Evolutionary conservation across 2,888 invertebrate species (phyloP), one percentile per base, ranked within the genome.

Genomic region (Caenorhabditis auriculariae): DNA sequence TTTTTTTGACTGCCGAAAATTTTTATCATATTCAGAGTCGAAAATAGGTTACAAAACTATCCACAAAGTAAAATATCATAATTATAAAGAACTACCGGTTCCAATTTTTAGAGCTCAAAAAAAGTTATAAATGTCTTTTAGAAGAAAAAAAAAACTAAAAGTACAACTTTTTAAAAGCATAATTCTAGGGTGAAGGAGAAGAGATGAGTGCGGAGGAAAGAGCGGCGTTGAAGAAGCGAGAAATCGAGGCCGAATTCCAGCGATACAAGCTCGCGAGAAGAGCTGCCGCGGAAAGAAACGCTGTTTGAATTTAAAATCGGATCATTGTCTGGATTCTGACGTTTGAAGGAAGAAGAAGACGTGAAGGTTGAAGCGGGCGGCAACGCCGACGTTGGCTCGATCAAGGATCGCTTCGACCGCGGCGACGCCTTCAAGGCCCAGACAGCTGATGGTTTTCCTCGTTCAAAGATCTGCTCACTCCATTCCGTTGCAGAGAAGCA

Each of bases 161-260:
- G 35, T 12, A n/a, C n/a, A n/a, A n/a, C n/a, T n/a, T n/a, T n/a
- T n/a, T n/a, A n/a, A 41, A 17, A 41, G 21, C 7, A 17, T 9
- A n/a, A 41, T 23, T 63, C 26, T 44, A 64, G 41, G 53, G 59
- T 17, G 74, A 71, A 52, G 77, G 69, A 27, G 42, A 53, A 6
- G 73, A 79, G 19, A 76, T 79, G 76, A 70, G 75, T 26, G 73
- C 79, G 2, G 79, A 79, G 50, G 79, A 78, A 44, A 52, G 79
- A 23, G 77, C 79, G 2, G 75, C 71, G 6, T 55, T 69, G 37
- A 79, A 80, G 64, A 79, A 79, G 54, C 67, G 71, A 39, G 79
- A 79, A 51, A 79, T 79, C 46, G 79, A 79, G 44, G 79, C 76
- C 7, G 79, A 79, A 53, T 79, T 79, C 63, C 68, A 74, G 43